These are phyloP conservation scores for Noctua janthina DNA, from an alignment of 2,888 invertebrate genomes.

Conservation along the genomic window DNA sequence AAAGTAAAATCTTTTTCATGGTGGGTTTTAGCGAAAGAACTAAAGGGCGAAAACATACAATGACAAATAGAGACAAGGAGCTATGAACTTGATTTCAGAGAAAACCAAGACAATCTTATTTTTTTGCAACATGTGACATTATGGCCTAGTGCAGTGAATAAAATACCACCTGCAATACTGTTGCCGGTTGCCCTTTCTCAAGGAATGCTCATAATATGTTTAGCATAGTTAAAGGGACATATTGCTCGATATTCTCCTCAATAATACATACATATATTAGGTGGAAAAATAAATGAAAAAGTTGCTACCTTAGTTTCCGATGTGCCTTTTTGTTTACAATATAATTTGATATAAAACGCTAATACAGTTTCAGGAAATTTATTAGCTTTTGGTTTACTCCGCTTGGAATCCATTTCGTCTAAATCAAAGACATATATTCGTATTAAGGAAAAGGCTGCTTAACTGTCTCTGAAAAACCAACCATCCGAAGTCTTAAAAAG, in stretches of 20 bases:
- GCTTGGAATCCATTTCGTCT: slow-evolving; percentile 45
- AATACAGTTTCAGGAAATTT: slow-evolving; percentile 70
- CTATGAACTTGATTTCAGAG: neutral
- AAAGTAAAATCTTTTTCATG: neutral
- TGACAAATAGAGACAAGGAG: neutral
- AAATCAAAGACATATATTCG: neutral
- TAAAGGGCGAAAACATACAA: neutral
- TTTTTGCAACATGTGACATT: neutral
- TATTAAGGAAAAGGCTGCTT: neutral
- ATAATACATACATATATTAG: neutral
- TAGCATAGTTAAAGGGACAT: neutral
- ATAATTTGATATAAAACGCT: slow-evolving; percentile 77
- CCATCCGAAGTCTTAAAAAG: neutral
- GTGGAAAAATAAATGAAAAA: neutral
- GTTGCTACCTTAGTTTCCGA: slow-evolving; percentile 60
- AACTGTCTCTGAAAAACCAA: neutral
- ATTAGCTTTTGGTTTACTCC: slow-evolving; percentile 48
- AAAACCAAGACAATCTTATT: neutral
- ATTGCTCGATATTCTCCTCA: neutral
- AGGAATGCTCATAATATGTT: neutral
- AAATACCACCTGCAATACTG: neutral
- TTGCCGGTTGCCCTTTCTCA: neutral
- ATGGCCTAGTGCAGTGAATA: neutral
- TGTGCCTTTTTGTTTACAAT: slow-evolving; percentile 74
- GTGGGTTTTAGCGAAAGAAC: neutral